These are phyloP conservation scores for Belgica antarctica DNA, from an alignment of 2,888 invertebrate species.

Conservation along the genomic window DNA sequence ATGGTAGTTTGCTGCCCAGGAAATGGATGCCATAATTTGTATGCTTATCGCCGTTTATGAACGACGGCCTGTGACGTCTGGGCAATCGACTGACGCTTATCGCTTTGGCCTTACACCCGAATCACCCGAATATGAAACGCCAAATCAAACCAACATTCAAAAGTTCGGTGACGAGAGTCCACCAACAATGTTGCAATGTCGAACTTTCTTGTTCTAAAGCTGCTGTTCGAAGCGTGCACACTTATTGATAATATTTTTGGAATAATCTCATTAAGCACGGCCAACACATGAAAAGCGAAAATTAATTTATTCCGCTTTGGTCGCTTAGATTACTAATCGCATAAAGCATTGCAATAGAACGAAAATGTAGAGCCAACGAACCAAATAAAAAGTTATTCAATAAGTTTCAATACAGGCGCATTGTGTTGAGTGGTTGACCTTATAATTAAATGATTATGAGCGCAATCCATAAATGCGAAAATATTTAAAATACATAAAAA, in stretches of 20 bases:
- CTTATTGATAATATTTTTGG: not conserved
- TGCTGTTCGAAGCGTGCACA: no score
- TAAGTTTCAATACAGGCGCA: not conserved
- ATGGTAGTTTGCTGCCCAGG: conserved; percentile 6
- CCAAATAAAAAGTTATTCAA: not conserved
- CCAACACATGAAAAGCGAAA: not conserved
- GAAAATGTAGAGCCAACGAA: not conserved
- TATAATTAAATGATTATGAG: not conserved
- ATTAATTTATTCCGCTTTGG: not conserved
- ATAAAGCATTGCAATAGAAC: not conserved
- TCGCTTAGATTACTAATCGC: not conserved
- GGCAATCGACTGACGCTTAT: not conserved
- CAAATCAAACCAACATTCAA: no score
- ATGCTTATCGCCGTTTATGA: conserved; percentile 8
- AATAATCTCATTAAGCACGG: not conserved
- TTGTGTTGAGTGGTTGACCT: conserved; percentile 3
- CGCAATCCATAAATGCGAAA: not conserved
- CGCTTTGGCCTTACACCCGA: conserved; percentile 3
- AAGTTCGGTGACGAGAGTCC: no score
- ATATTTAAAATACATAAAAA: no score
- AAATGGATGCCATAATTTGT: conserved; percentile 29
- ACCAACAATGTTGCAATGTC: no score
- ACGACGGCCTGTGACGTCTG: not conserved
- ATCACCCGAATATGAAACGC: not conserved
- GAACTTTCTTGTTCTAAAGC: no score